Percentiles rank a stretch among this genome's conserved stretches.
These are phyloP conservation scores for Caenorhabditis virilis DNA, from an alignment of 2,888 invertebrate species.

Conservation along the genomic window DNA sequence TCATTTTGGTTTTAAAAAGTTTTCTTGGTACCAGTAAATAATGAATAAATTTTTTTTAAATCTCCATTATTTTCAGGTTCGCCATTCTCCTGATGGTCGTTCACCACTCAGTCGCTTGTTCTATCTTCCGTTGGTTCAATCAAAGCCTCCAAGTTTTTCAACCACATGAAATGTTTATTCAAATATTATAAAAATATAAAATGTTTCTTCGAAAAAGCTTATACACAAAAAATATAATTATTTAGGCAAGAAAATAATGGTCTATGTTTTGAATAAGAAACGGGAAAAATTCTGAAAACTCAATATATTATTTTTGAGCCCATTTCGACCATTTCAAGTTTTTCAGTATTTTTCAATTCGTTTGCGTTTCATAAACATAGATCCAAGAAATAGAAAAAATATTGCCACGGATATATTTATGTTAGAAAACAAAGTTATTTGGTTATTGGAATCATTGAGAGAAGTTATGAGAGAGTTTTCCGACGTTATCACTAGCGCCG, in stretches of 20 bases:
- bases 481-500: slow-evolving; percentile 34
- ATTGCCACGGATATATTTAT: too few species aligned
- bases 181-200: neutral
- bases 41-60: too few species aligned
- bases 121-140: slow-evolving; percentile 25
- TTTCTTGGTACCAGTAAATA: too few species aligned
- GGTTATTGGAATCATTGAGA: too few species aligned
- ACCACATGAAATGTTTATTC: neutral
- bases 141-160: neutral
- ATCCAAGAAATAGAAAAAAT: slow-evolving; percentile 16
- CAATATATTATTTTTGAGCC: neutral
- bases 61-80: too few species aligned
- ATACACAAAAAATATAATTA: neutral
- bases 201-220: neutral
- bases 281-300: neutral
- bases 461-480: slow-evolving; percentile 31
- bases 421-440: too few species aligned
- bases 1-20: slow-evolving; percentile 1
- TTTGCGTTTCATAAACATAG: neutral
- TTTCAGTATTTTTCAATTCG: too few species aligned
- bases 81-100: slow-evolving; percentile 29
- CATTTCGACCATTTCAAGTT: too few species aligned
- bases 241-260: neutral
- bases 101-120: slow-evolving; percentile 29
- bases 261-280: neutral